phyloP scores from a whole-genome alignment of 2,888 invertebrate species.

The Microctonus brassicae region DNA sequence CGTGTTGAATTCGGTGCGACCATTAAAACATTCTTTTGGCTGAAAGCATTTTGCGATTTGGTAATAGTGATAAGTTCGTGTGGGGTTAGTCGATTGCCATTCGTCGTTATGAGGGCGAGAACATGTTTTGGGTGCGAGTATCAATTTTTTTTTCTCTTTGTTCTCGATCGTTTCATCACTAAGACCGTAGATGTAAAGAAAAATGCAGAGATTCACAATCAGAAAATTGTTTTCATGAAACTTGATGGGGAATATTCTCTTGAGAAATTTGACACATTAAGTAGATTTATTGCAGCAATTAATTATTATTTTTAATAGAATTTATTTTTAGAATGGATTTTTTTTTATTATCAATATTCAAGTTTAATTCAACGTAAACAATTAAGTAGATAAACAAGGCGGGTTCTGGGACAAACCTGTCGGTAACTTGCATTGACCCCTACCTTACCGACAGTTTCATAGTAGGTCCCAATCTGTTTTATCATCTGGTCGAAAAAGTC shows the following conservation, averaged over 20 bases:
- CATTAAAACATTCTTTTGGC: background rate
- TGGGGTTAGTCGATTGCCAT: conserved; percentile 8
- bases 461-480: no score
- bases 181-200: background rate
- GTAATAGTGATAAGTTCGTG: conserved; percentile 10
- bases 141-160: background rate
- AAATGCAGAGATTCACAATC: conserved; percentile 6
- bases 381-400: no score
- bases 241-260: background rate
- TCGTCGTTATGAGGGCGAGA: background rate
- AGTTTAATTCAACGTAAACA: no score
- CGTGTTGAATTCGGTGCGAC: background rate
- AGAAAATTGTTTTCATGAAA: conserved; percentile 6
- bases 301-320: background rate
- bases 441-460: no score
- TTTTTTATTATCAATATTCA: no score
- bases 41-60: conserved; percentile 21
- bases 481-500: no score
- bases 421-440: no score
- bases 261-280: background rate
- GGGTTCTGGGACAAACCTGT: no score
- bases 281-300: background rate
- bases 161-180: background rate
- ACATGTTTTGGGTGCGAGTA: background rate
- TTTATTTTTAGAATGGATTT: background rate